Conservation (phyloP, 2,113 vertebrate species). For the Alexandromys fortis region DNA sequence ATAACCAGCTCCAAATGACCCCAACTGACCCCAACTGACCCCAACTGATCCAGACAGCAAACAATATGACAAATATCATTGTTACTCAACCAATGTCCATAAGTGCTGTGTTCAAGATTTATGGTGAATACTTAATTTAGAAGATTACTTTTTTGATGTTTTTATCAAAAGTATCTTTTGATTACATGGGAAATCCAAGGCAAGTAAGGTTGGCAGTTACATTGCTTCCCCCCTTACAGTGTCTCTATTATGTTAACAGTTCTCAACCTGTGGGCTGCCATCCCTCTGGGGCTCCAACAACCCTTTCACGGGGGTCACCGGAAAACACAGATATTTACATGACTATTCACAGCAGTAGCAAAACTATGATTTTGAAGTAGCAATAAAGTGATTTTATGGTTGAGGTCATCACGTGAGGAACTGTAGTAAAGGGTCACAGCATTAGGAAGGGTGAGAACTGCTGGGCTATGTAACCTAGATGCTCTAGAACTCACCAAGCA, state of each 20-base stretch:
- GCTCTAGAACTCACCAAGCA: background rate
- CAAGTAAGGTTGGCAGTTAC: background rate
- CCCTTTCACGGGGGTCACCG: background rate
- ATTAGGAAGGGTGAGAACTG: background rate
- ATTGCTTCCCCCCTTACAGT: rapidly evolving
- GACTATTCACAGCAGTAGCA: background rate
- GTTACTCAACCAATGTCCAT: background rate
- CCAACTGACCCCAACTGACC: background rate
- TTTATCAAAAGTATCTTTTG: background rate
- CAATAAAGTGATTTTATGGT: background rate
- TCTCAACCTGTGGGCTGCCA: background rate
- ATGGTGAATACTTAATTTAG: background rate
- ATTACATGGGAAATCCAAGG: background rate
- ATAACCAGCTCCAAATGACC: no score
- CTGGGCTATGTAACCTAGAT: background rate
- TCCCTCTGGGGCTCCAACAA: background rate
- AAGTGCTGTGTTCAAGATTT: background rate
- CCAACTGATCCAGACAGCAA: background rate
- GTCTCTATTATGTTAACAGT: background rate
- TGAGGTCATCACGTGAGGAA: background rate
- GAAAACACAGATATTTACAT: background rate
- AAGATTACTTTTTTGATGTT: background rate
- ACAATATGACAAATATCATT: background rate
- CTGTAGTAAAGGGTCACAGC: background rate
- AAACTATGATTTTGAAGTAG: background rate